Percentiles rank a stretch among this genome's conserved stretches.
phyloP scores from a whole-genome alignment of 2,888 invertebrate species.

The Halictus ligatus region DNA sequence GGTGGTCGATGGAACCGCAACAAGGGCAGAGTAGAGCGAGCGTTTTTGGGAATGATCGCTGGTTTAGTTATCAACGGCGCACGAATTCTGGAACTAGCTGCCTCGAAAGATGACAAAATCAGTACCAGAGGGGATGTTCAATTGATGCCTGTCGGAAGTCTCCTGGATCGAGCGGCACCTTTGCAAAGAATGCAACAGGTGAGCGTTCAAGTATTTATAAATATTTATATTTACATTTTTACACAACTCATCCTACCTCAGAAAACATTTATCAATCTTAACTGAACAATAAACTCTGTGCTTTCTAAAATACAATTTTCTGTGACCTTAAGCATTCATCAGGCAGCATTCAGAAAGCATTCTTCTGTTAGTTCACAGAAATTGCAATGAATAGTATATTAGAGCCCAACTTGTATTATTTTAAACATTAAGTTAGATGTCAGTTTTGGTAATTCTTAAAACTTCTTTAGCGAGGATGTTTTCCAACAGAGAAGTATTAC shows the following conservation, averaged over 20 bases:
- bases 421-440: background rate
- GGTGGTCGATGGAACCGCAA: slow-evolving; percentile 93
- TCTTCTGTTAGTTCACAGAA: background rate
- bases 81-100: slow-evolving; percentile 93
- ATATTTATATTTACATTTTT: background rate
- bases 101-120: slow-evolving; percentile 92
- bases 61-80: slow-evolving; percentile 95
- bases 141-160: slow-evolving; percentile 88
- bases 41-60: slow-evolving; percentile 95
- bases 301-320: background rate
- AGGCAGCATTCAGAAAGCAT: too few relatives aligned
- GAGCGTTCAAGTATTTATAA: slow-evolving; percentile 68
- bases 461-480: background rate
- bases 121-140: slow-evolving; percentile 94
- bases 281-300: background rate
- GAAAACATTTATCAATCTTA: background rate
- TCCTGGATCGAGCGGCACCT: slow-evolving; percentile 90
- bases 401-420: background rate
- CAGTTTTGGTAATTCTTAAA: background rate
- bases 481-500: background rate
- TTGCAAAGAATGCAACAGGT: slow-evolving; percentile 96
- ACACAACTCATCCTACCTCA: background rate
- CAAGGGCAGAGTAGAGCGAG: slow-evolving; percentile 89
- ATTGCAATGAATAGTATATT: background rate
- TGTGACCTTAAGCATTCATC: too few relatives aligned